Base-by-base conservation (phyloP, 2,797 vertebrate species). In the Sarcophilus harrisii region DNA sequence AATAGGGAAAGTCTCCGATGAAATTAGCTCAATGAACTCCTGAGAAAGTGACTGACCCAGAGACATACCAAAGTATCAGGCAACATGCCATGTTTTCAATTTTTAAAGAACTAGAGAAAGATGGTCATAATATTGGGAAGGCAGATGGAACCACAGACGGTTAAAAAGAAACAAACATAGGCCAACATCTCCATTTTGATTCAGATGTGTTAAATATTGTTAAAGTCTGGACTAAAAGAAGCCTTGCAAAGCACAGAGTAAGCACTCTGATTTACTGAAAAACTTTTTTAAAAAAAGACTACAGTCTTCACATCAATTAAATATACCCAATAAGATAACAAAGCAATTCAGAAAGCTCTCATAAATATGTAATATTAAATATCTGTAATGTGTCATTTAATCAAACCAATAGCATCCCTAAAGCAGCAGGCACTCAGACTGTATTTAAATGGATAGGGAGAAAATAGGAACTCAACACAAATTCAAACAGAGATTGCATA, bases 361-460 rank as follows among this genome's bases (percentile, higher is more conserved):
- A 97, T 97, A 97, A 96, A 97, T 98, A 97, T 95, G 73, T 97
- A 97, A 96, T 92, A 95, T 97, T 95, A 97, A 98, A 97, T 98
- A 98, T 98, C 96, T 97, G 97, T 62, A 92, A 97, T 96, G 92
- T 96, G 93, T 95, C 95, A 90, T 94, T 97, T 97, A 97, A 95
- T 96, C 96, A 96, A 94, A 97, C 91, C 96, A 94, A 97, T 11
- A 96, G 95, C 93, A 97, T 96, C 94, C 96, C 98, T 98, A 94
- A 97, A 93, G 90, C 97, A 98, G 96, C 49, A 96, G 94, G 91
- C 97, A 90, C 66, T 10, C 0, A 95, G 81, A 96, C 97, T 98
- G 96, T 97, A 97, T 45, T 91, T 96, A 97, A 98, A 97, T 96
- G 96, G 98, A 87, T 94, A 97, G 45, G 60, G 97, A 95, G 96